Percentiles rank a stretch among this genome's conserved stretches.
phyloP scores from a whole-genome alignment of 2,113 vertebrate genomes.

The Centropus bengalensis region DNA sequence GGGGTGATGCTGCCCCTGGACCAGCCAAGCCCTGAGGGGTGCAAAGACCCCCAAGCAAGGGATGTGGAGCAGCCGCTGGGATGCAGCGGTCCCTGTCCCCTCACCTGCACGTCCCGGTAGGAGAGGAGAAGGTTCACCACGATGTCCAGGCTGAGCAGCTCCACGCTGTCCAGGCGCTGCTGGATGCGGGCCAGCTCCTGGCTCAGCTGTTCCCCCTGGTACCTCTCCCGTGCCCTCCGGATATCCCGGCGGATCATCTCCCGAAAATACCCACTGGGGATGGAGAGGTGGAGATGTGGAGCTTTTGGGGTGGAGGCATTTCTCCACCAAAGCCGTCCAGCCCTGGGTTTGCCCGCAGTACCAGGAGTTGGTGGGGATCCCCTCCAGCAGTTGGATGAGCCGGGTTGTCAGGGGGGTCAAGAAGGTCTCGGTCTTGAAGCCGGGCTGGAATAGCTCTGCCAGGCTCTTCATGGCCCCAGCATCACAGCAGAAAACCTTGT shows the following conservation, averaged over 20 bases:
- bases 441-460: conserved; percentile 82
- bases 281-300: rapidly evolving
- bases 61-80: not conserved
- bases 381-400: conserved; percentile 81
- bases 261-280: conserved; percentile 85
- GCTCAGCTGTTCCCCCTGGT: conserved; percentile 82
- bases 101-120: conserved; percentile 89
- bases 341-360: conserved; percentile 12
- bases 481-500: conserved; percentile 87
- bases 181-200: conserved; percentile 85
- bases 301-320: not conserved
- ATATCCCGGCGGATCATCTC: conserved; percentile 88
- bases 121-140: conserved; percentile 89
- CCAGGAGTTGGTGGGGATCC: conserved; percentile 84
- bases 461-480: conserved; percentile 74
- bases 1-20: rapidly evolving
- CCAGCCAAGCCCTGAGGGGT: not conserved
- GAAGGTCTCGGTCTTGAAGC: conserved; percentile 80
- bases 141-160: conserved; percentile 89
- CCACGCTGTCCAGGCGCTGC: conserved; percentile 88
- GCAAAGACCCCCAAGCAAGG: not conserved
- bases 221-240: conserved; percentile 83
- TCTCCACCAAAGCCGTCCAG: not conserved
- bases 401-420: conserved; percentile 81
- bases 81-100: not conserved